Evolutionary conservation across 1,140 invertebrate genomes (phyloP).

Genomic region (Drosophila setifemur): DNA sequence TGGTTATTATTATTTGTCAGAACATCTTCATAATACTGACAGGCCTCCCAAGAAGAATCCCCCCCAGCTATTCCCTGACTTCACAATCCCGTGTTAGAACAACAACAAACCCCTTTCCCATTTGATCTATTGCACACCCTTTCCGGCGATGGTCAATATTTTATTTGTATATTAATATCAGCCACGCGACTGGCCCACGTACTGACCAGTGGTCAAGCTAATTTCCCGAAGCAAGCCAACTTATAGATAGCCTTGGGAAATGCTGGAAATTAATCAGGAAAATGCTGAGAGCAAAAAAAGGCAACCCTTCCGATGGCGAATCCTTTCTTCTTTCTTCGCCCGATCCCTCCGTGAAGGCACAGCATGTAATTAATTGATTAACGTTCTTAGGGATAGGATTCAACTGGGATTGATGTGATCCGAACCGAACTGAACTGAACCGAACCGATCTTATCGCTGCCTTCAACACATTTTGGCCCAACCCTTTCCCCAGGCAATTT

Average conservation of each 20-base stretch:
- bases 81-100: neutral
- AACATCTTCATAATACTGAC: too few relatives aligned
- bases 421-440: constrained; percentile 73
- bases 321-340: constrained; percentile 49
- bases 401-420: constrained; percentile 60
- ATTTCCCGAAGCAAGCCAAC: constrained; percentile 57
- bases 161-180: constrained; percentile 73
- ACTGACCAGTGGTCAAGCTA: constrained; percentile 71
- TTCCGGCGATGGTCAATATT: constrained; percentile 60
- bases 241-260: constrained; percentile 68
- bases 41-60: neutral
- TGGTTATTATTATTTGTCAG: too few relatives aligned
- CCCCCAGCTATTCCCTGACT: constrained; percentile 1
- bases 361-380: constrained; percentile 81
- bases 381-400: constrained; percentile 75
- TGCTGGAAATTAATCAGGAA: constrained; percentile 63
- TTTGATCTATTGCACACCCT: constrained; percentile 22
- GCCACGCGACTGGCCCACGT: constrained; percentile 63
- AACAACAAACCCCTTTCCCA: constrained; percentile 16
- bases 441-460: constrained; percentile 68
- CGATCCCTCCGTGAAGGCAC: constrained; percentile 24
- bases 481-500: constrained; percentile 52
- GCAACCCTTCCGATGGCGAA: constrained; percentile 45
- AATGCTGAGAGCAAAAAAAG: constrained; percentile 18
- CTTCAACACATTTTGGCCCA: constrained; percentile 54